phyloP scores from a whole-genome alignment of 2,797 vertebrate genomes.

The Arnoldichthys spilopterus region DNA sequence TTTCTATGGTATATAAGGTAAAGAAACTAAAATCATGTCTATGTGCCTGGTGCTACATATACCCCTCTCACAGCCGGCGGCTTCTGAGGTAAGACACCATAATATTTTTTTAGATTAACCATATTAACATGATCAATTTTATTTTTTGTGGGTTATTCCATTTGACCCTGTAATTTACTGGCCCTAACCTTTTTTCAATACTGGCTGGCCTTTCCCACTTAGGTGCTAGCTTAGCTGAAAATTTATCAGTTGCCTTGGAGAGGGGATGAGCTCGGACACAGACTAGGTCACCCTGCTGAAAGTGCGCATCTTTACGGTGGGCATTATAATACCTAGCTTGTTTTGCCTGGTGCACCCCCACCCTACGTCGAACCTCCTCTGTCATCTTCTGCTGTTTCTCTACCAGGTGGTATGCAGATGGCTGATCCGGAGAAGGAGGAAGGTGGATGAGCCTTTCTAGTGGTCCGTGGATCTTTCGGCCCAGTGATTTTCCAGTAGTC shows the following conservation, averaged over 20 bases:
- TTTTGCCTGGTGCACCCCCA: not conserved
- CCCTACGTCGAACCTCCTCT: too few relatives aligned
- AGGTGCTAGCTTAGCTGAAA: conserved; percentile 8
- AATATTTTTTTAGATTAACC: not conserved
- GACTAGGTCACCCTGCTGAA: not conserved
- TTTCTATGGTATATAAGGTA: too few relatives aligned
- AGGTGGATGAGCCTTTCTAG: not conserved
- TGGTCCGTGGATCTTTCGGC: not conserved
- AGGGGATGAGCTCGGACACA: conserved; percentile 20
- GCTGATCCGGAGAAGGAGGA: not conserved
- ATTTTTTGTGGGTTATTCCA: not conserved
- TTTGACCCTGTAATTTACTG: conserved; percentile 20
- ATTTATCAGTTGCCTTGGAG: not conserved
- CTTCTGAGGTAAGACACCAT: not conserved
- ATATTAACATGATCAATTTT: not conserved
- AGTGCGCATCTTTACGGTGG: not conserved
- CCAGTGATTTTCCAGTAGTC: not conserved
- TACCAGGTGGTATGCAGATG: too few relatives aligned
- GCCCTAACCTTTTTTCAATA: not conserved
- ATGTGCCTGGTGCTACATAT: too few relatives aligned
- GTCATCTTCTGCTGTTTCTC: too few relatives aligned
- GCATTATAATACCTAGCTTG: conserved; percentile 41
- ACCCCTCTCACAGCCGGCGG: not conserved
- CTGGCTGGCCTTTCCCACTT: conserved; percentile 17
- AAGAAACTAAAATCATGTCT: too few relatives aligned